A percentile compares a stretch with the other conserved stretches of the same genome.
Conservation (phyloP, 1,140 invertebrate genomes). For the Penaeus vannamei region DNA sequence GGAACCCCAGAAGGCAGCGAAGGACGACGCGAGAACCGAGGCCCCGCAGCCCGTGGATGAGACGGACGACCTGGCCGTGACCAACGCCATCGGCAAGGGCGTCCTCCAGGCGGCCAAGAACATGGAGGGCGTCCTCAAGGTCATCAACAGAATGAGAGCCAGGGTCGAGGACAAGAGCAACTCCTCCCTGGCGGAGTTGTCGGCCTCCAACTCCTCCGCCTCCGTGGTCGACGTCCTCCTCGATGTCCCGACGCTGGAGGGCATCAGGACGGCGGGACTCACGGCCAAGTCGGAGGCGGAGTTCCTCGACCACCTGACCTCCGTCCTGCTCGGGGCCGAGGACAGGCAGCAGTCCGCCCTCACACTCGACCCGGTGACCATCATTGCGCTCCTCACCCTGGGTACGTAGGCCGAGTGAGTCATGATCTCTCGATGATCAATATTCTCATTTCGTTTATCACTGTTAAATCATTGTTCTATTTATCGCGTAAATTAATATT, state of each 20-base stretch:
- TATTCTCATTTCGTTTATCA: background rate
- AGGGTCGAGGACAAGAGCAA: conserved; percentile 21
- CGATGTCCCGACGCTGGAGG: conserved; percentile 26
- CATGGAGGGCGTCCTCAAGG: conserved; percentile 31
- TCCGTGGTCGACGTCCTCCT: conserved; percentile 35
- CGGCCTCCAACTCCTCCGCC: background rate
- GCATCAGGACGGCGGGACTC: conserved; percentile 29
- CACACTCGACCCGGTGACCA: conserved; percentile 63
- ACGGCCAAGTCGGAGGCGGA: conserved; percentile 45
- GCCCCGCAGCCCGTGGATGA: too few relatives aligned
- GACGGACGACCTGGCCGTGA: background rate
- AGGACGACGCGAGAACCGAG: too few relatives aligned
- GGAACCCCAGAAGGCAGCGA: too few relatives aligned
- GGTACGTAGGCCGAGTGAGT: background rate
- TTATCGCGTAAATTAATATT: background rate
- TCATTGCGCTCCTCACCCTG: conserved; percentile 62
- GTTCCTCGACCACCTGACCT: conserved; percentile 52
- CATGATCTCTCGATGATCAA: background rate
- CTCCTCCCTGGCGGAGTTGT: background rate
- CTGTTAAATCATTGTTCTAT: background rate
- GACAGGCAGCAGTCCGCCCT: conserved; percentile 34
- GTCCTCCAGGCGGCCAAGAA: conserved; percentile 41
- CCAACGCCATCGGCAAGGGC: conserved; percentile 40
- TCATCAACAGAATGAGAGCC: conserved; percentile 40
- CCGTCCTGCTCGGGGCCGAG: conserved; percentile 43